These are phyloP conservation scores for Helicoverpa assulta DNA, from an alignment of 2,888 invertebrate genomes.

Conservation along the genomic window DNA sequence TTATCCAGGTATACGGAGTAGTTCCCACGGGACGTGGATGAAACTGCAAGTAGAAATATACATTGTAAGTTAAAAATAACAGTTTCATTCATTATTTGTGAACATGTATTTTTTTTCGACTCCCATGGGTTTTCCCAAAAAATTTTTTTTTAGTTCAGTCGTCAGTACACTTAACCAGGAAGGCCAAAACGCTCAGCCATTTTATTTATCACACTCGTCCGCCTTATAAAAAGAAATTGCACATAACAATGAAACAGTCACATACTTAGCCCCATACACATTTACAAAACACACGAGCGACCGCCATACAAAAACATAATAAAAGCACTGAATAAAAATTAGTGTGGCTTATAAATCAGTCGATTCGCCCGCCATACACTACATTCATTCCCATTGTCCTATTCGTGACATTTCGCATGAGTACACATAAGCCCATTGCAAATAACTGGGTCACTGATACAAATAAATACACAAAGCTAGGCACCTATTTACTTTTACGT, in stretches of 20 bases:
- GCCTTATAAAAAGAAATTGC: not conserved
- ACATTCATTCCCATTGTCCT: constrained; percentile 47
- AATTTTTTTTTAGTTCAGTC: too few relatives aligned
- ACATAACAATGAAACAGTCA: not conserved
- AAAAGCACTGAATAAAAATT: constrained; percentile 23
- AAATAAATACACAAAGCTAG: constrained; percentile 55
- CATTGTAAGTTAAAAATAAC: too few relatives aligned
- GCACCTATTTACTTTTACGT: constrained; percentile 56
- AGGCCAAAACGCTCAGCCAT: not conserved
- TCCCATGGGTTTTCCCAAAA: too few relatives aligned
- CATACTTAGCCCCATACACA: not conserved
- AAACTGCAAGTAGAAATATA: too few relatives aligned
- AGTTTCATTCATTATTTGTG: too few relatives aligned
- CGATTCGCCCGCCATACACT: constrained; percentile 36
- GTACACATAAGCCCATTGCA: constrained; percentile 43
- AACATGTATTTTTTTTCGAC: too few relatives aligned
- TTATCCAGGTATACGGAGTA: too few relatives aligned
- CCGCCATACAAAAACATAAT: constrained; percentile 2
- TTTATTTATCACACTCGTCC: not conserved
- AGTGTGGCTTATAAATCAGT: constrained; percentile 39
- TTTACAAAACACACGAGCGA: not conserved
- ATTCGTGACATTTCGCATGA: constrained; percentile 51
- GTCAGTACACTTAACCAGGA: too few relatives aligned
- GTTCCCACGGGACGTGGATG: too few relatives aligned
- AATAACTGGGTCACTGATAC: constrained; percentile 59